Base-by-base conservation (phyloP, 2,888 invertebrate species). In the Hemicrepidius hirtus region DNA sequence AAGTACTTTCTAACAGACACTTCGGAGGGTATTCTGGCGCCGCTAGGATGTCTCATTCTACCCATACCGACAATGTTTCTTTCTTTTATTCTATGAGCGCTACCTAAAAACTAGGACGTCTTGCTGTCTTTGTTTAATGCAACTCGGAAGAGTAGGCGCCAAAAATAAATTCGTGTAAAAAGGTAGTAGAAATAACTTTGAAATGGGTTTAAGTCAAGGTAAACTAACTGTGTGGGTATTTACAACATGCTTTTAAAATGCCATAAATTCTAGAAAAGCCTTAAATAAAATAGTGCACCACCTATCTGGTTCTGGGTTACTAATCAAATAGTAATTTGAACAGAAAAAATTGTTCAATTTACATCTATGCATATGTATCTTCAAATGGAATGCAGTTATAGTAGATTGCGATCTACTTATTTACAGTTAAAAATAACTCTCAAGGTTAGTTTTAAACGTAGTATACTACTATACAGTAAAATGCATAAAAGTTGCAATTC, bases 1-100 rank as follows among this genome's bases (percentile, higher is more conserved):
- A 81, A 81, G 81, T 82, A 81, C 82, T 83, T 82, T 79, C 74
- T 76, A 76, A 75, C 80, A 82, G 82, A 82, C 82, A 71, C 74
- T 74, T 74, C 71, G 75, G 70, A 69, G 71, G 77, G 76, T 55
- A 41, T 77, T 73, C 73, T 81, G 83, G 83, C 82, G 82, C 83
- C 82, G 66, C 50, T 46, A 76, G 21, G 69, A 69, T 64, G 63
- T 69, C 69, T 69, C 69, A 69, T 44, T 41, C 69, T 46, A 57
- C 37, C n/a, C 50, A 53, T 21, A 63, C 60, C 53, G 35, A 46
- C 62, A 32, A 16, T 32, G 50, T 53, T 57, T 69, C 63, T 68
- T 65, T 53, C 63, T 69, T 67, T 63, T 44, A 63, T 55, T 69
- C 35, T 62, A n/a, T n/a, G 37, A 21, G 41, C 21, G 37, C 60